phyloP scores from a whole-genome alignment of 2,797 vertebrate species.

The Columba guinea region DNA sequence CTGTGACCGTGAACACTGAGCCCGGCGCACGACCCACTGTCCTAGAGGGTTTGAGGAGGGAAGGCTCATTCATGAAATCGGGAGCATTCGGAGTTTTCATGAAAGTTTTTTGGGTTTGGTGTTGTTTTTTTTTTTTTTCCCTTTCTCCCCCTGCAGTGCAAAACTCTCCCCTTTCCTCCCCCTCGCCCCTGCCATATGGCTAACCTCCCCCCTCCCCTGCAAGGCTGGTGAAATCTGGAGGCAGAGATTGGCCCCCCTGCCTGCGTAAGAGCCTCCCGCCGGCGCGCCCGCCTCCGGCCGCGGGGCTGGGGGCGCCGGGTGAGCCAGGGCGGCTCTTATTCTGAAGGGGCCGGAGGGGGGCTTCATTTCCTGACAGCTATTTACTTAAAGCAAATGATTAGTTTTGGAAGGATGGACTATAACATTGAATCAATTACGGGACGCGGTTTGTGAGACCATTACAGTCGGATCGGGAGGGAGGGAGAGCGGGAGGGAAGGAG shows the following conservation, averaged over 20 bases:
- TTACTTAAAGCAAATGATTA: slow-evolving; percentile 95
- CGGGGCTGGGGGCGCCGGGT: slow-evolving; percentile 47
- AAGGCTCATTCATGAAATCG: slow-evolving; percentile 54
- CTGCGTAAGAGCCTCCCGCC: slow-evolving; percentile 73
- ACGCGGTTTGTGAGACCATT: slow-evolving; percentile 84
- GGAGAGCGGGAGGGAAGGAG: slow-evolving; percentile 42
- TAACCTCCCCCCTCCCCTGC: slow-evolving; percentile 49
- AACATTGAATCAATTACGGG: slow-evolving; percentile 95
- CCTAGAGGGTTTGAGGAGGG: neutral
- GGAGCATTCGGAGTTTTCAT: slow-evolving; percentile 56
- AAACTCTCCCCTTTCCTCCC: slow-evolving; percentile 38
- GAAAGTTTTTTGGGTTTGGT: neutral
- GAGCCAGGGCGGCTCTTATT: slow-evolving; percentile 82
- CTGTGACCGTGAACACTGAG: neutral
- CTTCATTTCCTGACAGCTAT: slow-evolving; percentile 94
- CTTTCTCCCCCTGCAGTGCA: slow-evolving; percentile 39
- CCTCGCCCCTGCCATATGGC: slow-evolving; percentile 72
- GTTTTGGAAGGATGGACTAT: slow-evolving; percentile 91
- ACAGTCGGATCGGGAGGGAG: slow-evolving; percentile 81
- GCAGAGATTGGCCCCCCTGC: slow-evolving; percentile 71
- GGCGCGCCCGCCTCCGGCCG: slow-evolving; percentile 46
- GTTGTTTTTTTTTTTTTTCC: neutral
- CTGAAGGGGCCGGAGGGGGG: slow-evolving; percentile 80
- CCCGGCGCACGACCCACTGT: neutral
- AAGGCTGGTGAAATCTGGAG: slow-evolving; percentile 73